These are phyloP conservation scores for Drosophila melanosoma DNA, from an alignment of 2,888 invertebrate genomes.

Conservation along the genomic window DNA sequence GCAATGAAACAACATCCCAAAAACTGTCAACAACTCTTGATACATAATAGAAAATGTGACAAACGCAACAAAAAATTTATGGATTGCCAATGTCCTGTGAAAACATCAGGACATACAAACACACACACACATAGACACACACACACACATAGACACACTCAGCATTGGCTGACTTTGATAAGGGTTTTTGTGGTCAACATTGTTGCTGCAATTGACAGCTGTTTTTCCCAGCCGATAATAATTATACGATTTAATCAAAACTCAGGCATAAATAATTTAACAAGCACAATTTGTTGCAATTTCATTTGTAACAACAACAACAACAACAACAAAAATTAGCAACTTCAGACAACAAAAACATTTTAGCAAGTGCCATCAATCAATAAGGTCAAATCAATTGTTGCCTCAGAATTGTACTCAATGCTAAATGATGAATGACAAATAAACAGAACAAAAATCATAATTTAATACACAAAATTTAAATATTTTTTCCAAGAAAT, in stretches of 20 bases:
- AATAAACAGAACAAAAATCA: slow-evolving; percentile 9
- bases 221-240: slow-evolving; percentile 26
- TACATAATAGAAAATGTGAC: slow-evolving; percentile 70
- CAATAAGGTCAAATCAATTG: slow-evolving; percentile 79
- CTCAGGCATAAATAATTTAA: slow-evolving; percentile 46
- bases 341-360: slow-evolving; percentile 12
- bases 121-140: neutral
- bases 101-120: slow-evolving; percentile 37
- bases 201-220: slow-evolving; percentile 64
- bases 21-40: slow-evolving; percentile 65
- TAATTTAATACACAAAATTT: neutral
- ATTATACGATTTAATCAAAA: slow-evolving; percentile 49
- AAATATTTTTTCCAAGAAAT: neutral
- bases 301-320: slow-evolving; percentile 36
- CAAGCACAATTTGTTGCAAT: slow-evolving; percentile 38
- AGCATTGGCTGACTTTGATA: slow-evolving; percentile 50
- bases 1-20: slow-evolving; percentile 41
- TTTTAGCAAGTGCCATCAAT: slow-evolving; percentile 57
- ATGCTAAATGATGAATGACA: slow-evolving; percentile 58
- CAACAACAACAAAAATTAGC: neutral
- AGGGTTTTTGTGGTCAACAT: slow-evolving; percentile 57
- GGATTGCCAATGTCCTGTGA: slow-evolving; percentile 67
- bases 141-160: neutral
- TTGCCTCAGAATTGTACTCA: slow-evolving; percentile 63
- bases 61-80: slow-evolving; percentile 66